Evolutionary conservation across 2,113 vertebrate genomes (phyloP).

Genomic region (Heliornis fulica): DNA sequence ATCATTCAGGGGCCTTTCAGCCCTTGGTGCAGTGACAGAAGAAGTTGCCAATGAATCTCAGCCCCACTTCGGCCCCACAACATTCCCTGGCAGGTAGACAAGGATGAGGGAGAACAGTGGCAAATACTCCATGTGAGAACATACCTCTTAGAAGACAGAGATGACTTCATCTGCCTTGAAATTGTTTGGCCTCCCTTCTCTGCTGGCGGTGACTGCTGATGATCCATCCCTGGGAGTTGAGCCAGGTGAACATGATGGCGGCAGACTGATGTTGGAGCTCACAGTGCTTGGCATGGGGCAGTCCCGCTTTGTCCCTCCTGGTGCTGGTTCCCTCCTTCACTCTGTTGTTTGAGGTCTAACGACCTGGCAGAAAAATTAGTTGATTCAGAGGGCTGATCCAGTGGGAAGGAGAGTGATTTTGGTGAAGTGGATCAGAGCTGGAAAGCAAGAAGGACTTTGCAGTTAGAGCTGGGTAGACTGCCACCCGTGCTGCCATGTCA

Average conservation of each 20-base stretch:
- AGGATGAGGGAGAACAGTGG: not conserved
- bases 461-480: not conserved
- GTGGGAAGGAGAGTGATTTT: not conserved
- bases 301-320: not conserved
- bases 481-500: not conserved
- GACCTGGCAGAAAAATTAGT: not conserved
- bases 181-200: not conserved
- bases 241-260: accelerated
- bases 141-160: not conserved
- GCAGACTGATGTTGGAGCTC: not conserved
- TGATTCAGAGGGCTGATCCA: not conserved
- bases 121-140: not conserved
- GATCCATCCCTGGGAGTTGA: not conserved
- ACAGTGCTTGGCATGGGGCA: accelerated
- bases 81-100: not conserved
- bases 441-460: not conserved
- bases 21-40: not conserved
- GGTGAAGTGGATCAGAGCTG: not conserved
- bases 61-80: accelerated
- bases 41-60: not conserved
- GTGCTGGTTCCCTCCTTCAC: not conserved
- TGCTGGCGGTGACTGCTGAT: not conserved
- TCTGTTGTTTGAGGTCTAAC: not conserved
- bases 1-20: not conserved
- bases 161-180: not conserved